These are phyloP conservation scores for Lasioglossum lativentre DNA, from an alignment of 2,888 invertebrate genomes.

Conservation along the genomic window DNA sequence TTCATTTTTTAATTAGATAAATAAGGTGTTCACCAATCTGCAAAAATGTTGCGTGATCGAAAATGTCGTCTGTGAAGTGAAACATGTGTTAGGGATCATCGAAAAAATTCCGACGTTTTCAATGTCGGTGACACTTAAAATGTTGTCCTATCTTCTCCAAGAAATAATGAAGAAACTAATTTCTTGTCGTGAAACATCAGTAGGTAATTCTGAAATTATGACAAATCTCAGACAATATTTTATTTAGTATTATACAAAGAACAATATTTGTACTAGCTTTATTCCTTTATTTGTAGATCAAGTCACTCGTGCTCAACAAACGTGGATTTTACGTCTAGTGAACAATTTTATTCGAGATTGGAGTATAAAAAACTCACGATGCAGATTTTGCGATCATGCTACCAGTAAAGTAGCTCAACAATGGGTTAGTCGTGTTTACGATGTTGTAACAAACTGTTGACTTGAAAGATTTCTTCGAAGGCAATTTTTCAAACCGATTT, in stretches of 20 bases:
- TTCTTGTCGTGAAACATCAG: neutral
- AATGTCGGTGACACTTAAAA: conserved; percentile 30
- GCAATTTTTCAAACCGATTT: neutral
- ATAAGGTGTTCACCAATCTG: conserved; percentile 26
- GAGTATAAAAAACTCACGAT: conserved; percentile 34
- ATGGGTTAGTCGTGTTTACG: conserved; percentile 31
- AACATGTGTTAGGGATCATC: conserved; percentile 22
- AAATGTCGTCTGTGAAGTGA: conserved; percentile 25
- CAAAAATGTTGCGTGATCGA: conserved; percentile 32
- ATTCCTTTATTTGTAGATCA: conserved; percentile 37
- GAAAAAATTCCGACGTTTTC: conserved; percentile 1
- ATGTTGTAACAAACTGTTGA: neutral
- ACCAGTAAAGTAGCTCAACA: conserved; percentile 40
- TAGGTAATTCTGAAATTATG: conserved; percentile 36
- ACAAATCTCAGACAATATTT: neutral
- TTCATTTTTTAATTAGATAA: conserved; percentile 29
- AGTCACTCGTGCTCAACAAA: conserved; percentile 28
- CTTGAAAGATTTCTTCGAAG: neutral
- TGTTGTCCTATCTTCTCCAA: conserved; percentile 40
- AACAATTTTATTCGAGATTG: conserved; percentile 60
- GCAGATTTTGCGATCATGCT: conserved; percentile 51
- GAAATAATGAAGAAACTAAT: conserved; percentile 38
- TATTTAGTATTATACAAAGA: too few relatives aligned
- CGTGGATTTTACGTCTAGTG: conserved; percentile 47
- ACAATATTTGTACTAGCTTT: too few relatives aligned